A percentile compares a stretch with the other conserved stretches of the same genome.
These are phyloP conservation scores for Drosophila leonis DNA, from an alignment of 2,888 invertebrate species.

Conservation along the genomic window DNA sequence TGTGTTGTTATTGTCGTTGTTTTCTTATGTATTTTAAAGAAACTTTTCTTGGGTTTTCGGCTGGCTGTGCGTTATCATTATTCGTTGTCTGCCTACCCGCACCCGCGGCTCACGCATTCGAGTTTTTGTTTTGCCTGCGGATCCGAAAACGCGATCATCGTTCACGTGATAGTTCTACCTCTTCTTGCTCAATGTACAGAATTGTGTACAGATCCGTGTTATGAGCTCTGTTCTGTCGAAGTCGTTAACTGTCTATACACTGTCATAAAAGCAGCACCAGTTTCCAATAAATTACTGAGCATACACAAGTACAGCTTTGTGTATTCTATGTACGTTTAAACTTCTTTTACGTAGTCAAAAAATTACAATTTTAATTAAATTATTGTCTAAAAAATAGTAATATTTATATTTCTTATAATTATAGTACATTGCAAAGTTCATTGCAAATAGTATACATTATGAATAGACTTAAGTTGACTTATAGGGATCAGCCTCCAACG, in stretches of 20 bases:
- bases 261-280: constrained; percentile 9
- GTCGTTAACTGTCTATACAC: constrained; percentile 52
- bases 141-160: constrained; percentile 37
- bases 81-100: constrained; percentile 30
- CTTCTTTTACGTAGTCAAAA: background rate
- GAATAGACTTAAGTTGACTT: too few relatives aligned
- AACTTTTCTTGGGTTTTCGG: constrained; percentile 32
- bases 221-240: constrained; percentile 52
- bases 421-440: too few relatives aligned
- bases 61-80: constrained; percentile 45
- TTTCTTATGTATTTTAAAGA: constrained; percentile 37
- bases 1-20: constrained; percentile 6
- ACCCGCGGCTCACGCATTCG: background rate
- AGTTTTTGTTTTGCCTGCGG: constrained; percentile 29
- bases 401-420: too few relatives aligned
- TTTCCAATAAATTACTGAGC: constrained; percentile 3
- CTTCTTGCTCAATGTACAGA: constrained; percentile 7
- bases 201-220: constrained; percentile 23
- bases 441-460: too few relatives aligned
- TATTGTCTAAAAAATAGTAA: too few relatives aligned
- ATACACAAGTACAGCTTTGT: background rate
- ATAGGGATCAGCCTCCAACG: too few relatives aligned
- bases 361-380: accelerated
- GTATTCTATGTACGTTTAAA: background rate
- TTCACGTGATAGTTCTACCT: constrained; percentile 49